phyloP scores from a whole-genome alignment of 2,797 vertebrate genomes.

The Xiphophorus birchmanni region DNA sequence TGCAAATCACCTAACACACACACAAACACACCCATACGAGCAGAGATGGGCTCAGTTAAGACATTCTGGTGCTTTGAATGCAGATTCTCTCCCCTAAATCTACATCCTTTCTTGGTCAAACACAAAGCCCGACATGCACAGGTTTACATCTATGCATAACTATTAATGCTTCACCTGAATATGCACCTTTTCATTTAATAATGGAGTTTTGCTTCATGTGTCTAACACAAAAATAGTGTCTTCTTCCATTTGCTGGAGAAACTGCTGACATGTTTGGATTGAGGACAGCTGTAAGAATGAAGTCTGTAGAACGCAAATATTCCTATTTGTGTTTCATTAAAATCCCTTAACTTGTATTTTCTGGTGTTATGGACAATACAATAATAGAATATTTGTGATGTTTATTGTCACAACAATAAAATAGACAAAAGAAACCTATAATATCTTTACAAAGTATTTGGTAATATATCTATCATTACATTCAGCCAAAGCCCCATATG shows the following conservation, averaged over 20 bases:
- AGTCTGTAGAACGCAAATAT: not conserved
- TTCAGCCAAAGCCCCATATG: not conserved
- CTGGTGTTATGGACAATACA: no score
- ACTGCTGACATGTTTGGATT: not conserved
- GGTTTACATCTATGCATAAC: not conserved
- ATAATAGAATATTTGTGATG: not conserved
- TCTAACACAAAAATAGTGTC: not conserved
- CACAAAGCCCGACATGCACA: not conserved
- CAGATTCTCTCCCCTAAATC: not conserved
- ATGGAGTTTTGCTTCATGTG: not conserved
- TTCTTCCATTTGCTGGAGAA: not conserved
- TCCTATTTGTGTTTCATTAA: not conserved
- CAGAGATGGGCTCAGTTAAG: not conserved
- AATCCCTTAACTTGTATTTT: no score
- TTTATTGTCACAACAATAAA: not conserved
- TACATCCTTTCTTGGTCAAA: not conserved
- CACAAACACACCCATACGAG: not conserved
- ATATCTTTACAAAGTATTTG: not conserved
- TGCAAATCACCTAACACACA: conserved; percentile 20
- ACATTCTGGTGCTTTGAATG: not conserved
- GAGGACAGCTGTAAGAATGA: not conserved
- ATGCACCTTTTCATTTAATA: not conserved
- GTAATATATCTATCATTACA: not conserved
- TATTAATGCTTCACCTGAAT: not conserved
- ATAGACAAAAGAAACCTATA: not conserved